A percentile compares a stretch with the other conserved stretches of the same genome.
Evolutionary conservation across 2,797 vertebrate species (phyloP).

Genomic region (Cirrhinus mrigala): DNA sequence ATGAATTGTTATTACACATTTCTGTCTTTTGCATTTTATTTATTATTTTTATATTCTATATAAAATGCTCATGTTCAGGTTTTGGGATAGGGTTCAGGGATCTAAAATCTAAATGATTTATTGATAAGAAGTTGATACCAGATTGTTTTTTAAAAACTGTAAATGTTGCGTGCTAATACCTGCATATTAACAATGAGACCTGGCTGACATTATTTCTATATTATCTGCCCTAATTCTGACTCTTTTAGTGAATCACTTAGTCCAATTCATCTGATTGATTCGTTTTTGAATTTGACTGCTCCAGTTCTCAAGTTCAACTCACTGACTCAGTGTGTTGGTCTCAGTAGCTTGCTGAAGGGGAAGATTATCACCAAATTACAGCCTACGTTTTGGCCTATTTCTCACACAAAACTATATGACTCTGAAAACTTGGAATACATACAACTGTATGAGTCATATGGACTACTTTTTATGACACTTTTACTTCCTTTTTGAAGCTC

Average conservation of each 20-base stretch:
- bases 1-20: too few relatives aligned
- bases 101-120: neutral
- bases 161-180: neutral
- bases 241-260: neutral
- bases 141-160: too few relatives aligned
- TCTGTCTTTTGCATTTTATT: too few relatives aligned
- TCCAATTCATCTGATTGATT: neutral
- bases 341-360: neutral
- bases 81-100: neutral
- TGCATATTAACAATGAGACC: neutral
- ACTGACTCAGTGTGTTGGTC: neutral
- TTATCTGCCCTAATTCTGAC: neutral
- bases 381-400: neutral
- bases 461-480: neutral
- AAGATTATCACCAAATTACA: neutral
- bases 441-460: neutral
- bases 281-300: neutral
- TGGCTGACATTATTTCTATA: neutral
- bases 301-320: conserved; percentile 1
- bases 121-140: neutral
- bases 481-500: neutral
- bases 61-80: neutral
- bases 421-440: neutral
- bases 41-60: neutral
- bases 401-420: neutral